Conservation (phyloP, 2,797 vertebrate genomes). For the Chaetophractus vellerosus region DNA sequence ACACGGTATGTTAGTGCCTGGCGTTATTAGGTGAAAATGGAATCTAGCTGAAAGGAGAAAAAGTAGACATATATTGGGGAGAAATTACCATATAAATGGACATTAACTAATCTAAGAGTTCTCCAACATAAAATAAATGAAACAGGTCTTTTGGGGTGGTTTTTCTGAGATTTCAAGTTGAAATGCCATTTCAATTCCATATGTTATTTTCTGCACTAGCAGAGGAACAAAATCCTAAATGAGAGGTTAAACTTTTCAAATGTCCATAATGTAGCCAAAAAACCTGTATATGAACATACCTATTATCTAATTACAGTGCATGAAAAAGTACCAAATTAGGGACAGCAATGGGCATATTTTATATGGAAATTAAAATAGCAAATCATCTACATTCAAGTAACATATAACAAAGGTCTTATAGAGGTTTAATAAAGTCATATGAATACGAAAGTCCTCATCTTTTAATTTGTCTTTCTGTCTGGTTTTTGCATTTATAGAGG, state of each 20-base stretch:
- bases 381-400: not conserved
- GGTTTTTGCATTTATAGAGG: conserved; percentile 6
- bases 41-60: conserved; percentile 82
- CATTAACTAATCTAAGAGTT: conserved; percentile 77
- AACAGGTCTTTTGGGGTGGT: conserved; percentile 55
- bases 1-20: conserved; percentile 67
- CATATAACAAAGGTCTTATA: not conserved
- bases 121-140: conserved; percentile 64
- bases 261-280: not conserved
- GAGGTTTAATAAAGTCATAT: not conserved
- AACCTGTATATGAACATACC: not conserved
- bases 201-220: not conserved
- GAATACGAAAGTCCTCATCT: not conserved
- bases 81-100: conserved; percentile 85
- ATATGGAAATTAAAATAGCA: not conserved
- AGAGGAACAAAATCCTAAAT: conserved; percentile 20
- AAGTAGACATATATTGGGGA: conserved; percentile 75
- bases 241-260: conserved; percentile 5
- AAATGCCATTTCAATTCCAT: conserved; percentile 54
- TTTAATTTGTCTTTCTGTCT: conserved; percentile 45
- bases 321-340: not conserved
- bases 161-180: conserved; percentile 71
- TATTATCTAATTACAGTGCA: not conserved
- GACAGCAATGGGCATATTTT: not conserved
- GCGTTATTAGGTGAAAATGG: conserved; percentile 83